These are phyloP conservation scores for Bombyx huttoni DNA, from an alignment of 2,888 invertebrate species.

Conservation along the genomic window DNA sequence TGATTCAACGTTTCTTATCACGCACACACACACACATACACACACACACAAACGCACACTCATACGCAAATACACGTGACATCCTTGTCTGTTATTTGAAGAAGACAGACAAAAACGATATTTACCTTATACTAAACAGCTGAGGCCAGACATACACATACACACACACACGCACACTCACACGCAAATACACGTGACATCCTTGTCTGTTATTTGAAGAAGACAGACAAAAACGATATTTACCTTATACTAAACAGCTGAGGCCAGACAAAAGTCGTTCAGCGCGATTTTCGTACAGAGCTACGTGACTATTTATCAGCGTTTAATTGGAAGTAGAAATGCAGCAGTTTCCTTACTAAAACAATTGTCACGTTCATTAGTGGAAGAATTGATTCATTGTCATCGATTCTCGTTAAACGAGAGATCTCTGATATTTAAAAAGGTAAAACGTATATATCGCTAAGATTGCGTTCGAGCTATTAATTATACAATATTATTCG, in stretches of 20 bases:
- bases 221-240: too few species aligned
- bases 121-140: neutral
- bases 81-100: neutral
- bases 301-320: constrained; percentile 3
- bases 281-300: neutral
- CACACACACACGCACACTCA: too few species aligned
- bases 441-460: neutral
- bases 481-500: neutral
- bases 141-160: neutral
- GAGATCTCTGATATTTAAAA: neutral
- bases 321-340: neutral
- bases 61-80: neutral
- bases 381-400: neutral
- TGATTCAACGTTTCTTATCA: constrained; percentile 31
- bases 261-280: neutral
- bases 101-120: too few species aligned
- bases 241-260: neutral
- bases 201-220: neutral
- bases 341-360: neutral
- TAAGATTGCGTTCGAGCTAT: too few species aligned
- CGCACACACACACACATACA: neutral
- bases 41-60: too few species aligned
- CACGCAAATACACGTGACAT: neutral
- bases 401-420: neutral
- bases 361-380: neutral